Evolutionary conservation across 2,888 invertebrate species (phyloP), one percentile per base, ranked within the genome.

Genomic region (Drosophila limbata): DNA sequence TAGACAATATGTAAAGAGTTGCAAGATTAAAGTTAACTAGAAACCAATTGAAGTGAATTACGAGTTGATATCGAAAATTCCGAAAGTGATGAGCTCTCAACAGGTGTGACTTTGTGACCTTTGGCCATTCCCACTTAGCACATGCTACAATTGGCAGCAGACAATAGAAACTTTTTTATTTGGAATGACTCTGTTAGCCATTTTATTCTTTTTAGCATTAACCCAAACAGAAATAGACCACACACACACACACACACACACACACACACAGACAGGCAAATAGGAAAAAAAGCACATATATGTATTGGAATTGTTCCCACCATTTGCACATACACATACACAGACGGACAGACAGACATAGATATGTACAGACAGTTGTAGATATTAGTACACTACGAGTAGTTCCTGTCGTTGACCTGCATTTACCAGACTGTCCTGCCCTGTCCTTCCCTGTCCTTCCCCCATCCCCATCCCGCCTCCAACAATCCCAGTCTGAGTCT

Each of bases 401-500:
- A 88, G 89, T 84, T 87, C 87, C 88, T 88, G 86, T 82, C 91
- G 84, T 89, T 90, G 91, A 90, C 90, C 91, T 90, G 90, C 89
- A 90, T 91, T 91, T 79, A 75, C 67, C 84, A 86, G 88, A 88
- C 86, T 71, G 56, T 67, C 52, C 50, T 67, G 50, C 56, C 44
- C 56, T 39, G 39, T 61, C 52, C 48, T 37, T 48, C 44, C 45
- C 59, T 31, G 15, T 44, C 39, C 47, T 15, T 57, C 39, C 35
- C 8, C 35, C 8, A 37, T 64, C 67, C 67, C 50, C 39, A n/a
- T 45, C 73, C 64, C 65, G 57, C 55, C 68, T 56, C 61, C 61
- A 47, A 31, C 64, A 62, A 42, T 62, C 53, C 47, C 62, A 68
- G 81, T 70, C 68, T 65, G 69, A 67, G 42, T 71, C 64, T 53